These are phyloP conservation scores for Mythimna ferrago DNA, from an alignment of 2,888 invertebrate species.

Conservation along the genomic window DNA sequence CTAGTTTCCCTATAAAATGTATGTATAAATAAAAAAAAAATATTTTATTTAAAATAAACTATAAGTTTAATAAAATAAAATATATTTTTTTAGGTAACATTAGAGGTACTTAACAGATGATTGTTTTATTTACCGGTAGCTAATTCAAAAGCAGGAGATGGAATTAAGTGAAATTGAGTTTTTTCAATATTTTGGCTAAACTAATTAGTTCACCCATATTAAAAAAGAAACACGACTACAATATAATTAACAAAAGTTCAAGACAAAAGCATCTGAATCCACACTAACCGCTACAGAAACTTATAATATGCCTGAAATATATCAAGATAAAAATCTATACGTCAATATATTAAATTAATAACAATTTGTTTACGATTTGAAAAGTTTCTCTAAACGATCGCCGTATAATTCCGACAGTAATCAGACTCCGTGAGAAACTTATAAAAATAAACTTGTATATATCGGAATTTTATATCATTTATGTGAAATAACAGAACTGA, in stretches of 20 bases:
- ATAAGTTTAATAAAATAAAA: too few species aligned
- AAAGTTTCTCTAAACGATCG: conserved; percentile 51
- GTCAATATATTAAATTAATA: conserved; percentile 26
- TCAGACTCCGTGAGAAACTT: conserved; percentile 60
- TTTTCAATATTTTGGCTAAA: too few species aligned
- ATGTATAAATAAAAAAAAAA: too few species aligned
- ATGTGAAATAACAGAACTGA: conserved; percentile 55
- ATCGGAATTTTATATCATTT: conserved; percentile 58
- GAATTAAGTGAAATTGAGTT: too few species aligned
- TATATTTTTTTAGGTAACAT: too few species aligned
- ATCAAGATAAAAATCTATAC: conserved; percentile 16
- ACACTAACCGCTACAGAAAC: not conserved
- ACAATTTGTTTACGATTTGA: conserved; percentile 45
- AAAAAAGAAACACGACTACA: not conserved
- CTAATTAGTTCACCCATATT: too few species aligned
- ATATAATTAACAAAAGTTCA: not conserved
- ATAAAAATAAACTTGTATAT: conserved; percentile 57
- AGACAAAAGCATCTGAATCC: not conserved
- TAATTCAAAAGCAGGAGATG: too few species aligned
- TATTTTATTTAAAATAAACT: too few species aligned
- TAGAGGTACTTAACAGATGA: too few species aligned
- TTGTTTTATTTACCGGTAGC: too few species aligned
- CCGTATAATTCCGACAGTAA: conserved; percentile 46
- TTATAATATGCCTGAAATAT: not conserved
- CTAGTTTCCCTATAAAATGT: too few species aligned